Evolutionary conservation across 1,140 invertebrate genomes (phyloP).

Genomic region (Manduca sexta): DNA sequence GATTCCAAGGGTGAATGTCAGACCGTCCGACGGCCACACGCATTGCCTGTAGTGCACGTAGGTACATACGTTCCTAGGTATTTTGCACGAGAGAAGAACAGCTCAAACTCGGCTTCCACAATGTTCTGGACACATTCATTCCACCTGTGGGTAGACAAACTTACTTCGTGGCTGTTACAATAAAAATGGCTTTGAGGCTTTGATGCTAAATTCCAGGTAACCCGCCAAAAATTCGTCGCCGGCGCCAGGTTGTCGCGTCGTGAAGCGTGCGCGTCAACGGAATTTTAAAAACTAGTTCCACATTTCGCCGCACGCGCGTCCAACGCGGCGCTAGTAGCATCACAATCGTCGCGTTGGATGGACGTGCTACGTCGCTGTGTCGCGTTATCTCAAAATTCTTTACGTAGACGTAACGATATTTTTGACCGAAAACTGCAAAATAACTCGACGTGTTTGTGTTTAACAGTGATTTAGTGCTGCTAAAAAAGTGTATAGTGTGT

Average conservation of each 20-base stretch:
- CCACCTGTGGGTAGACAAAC: no score
- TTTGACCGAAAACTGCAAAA: constrained; percentile 27
- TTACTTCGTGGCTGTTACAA: no score
- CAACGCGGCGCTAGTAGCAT: constrained; percentile 31
- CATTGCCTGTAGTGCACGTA: no score
- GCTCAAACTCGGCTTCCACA: no score
- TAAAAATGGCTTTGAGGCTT: no score
- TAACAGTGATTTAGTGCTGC: constrained; percentile 22
- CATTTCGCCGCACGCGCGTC: constrained; percentile 2
- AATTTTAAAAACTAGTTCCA: background rate
- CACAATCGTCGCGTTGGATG: constrained; percentile 15
- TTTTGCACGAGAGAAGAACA: no score
- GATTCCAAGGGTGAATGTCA: no score
- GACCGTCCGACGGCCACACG: no score
- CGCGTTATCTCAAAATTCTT: constrained; percentile 34
- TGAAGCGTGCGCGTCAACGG: constrained; percentile 2
- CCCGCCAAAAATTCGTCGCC: background rate
- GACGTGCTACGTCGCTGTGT: constrained; percentile 21
- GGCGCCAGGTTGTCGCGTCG: constrained; percentile 4
- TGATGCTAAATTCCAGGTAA: background rate
- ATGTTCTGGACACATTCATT: no score
- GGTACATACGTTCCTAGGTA: no score
- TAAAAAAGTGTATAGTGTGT: constrained; percentile 31
- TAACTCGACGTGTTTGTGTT: constrained; percentile 38
- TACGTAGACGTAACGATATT: constrained; percentile 42